phyloP scores from a whole-genome alignment of 37 sponge, comb jelly and placozoan genomes.

The Dysidea cf. avara region DNA sequence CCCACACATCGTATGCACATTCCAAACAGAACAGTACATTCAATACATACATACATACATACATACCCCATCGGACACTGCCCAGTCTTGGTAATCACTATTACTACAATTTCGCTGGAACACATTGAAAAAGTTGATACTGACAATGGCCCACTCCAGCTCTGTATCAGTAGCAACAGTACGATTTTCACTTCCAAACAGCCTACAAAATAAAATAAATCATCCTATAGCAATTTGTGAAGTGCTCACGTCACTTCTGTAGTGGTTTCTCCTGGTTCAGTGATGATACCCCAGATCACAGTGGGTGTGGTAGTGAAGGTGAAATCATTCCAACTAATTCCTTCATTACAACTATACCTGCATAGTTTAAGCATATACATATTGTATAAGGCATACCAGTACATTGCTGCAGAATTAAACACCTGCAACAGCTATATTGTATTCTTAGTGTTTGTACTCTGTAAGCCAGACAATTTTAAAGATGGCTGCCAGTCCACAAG shows the following conservation, averaged over 20 bases:
- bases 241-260: constrained; percentile 67
- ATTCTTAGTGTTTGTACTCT: too few species aligned
- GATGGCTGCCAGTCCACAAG: too few species aligned
- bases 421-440: too few species aligned
- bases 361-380: too few species aligned
- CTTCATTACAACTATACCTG: constrained; percentile 88
- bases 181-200: constrained; percentile 43
- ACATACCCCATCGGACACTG: constrained; percentile 56
- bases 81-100: constrained; percentile 63
- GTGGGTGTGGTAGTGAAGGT: constrained; percentile 38
- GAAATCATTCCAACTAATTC: constrained; percentile 70
- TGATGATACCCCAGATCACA: constrained; percentile 74
- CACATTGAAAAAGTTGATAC: constrained; percentile 42
- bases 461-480: too few species aligned
- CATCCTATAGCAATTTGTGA: not conserved
- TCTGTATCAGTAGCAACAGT: constrained; percentile 10
- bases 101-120: constrained; percentile 37
- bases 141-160: constrained; percentile 67
- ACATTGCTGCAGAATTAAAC: too few species aligned
- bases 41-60: too few species aligned
- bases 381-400: too few species aligned
- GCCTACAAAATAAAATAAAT: constrained; percentile 34
- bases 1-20: too few species aligned
- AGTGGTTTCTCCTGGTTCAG: constrained; percentile 91
- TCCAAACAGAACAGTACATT: too few species aligned